Evolutionary conservation across 1,140 invertebrate species (phyloP), one percentile per base, ranked within the genome.

Genomic region (Coenobita brevimanus): DNA sequence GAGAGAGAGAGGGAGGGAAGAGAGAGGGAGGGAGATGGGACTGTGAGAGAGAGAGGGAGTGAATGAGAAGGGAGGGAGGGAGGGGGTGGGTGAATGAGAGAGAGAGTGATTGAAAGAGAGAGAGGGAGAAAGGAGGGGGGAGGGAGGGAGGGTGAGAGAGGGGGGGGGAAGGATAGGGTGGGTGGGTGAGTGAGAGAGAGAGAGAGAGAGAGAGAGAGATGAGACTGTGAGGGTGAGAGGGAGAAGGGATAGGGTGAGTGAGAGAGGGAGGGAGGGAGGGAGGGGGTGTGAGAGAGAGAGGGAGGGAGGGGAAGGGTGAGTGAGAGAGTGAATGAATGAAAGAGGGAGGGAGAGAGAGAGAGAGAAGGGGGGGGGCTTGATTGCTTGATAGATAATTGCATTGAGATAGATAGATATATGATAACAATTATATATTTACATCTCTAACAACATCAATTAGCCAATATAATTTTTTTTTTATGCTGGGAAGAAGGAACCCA

Each of bases 181-280:
- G 13, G n/a, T 10, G 62, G 36, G n/a, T 4, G 62, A n/a, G n/a
- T 13, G 54, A 57, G 54, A 57, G 15, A 67, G 62, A 67, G 10
- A 67, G 62, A 67, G 62, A 57, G n/a, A n/a, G 54, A 57, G n/a
- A 57, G 54, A n/a, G n/a, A 57, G 54, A 57, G 27, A 24, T 62
- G 21, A n/a, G 57, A n/a, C n/a, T n/a, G 62, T 30, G 62, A 67
- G 21, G n/a, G 21, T 30, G 1, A 67, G 15, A 67, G 62, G 36
- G n/a, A 21, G n/a, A 67, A 24, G 36, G 62, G 36, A 24, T 64
- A 30, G 3, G n/a, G 54, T n/a, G n/a, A n/a, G n/a, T n/a, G n/a
- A n/a, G n/a, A n/a, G n/a, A n/a, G n/a, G n/a, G n/a, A n/a, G n/a
- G n/a, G n/a, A n/a, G n/a, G n/a, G n/a, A n/a, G n/a, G n/a, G n/a